Evolutionary conservation across 1,140 invertebrate genomes (phyloP), one percentile per base, ranked within the genome.

Genomic region (Dinothrombium tinctorium): DNA sequence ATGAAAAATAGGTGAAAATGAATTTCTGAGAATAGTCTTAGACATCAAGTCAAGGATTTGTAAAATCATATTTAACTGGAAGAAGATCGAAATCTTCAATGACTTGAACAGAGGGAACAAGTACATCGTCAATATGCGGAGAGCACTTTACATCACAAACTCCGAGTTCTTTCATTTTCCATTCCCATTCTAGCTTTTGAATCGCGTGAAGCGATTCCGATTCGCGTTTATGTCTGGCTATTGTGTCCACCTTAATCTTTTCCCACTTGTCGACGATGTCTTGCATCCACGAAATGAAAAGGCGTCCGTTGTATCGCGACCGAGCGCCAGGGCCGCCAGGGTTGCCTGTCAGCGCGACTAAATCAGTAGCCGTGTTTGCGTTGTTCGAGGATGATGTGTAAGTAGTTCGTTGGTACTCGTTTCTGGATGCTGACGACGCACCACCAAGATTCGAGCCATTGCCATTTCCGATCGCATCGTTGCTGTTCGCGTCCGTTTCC

Each of bases 251-350:
- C 68, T 94, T 95, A 33, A 92, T 89, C 65, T 90, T 92, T 57
- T 92, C 84, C 81, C 86, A 95, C 56, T 95, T 95, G 54, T 94
- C 86, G 56, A 87, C 83, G 2, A 94, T 81, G 61, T 95, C 87
- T 62, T 92, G 86, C 23, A 92, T 57, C 86, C 86, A 94, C 38
- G 82, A 86, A n/a, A 90, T 62, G 54, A 96, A 86, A 32, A 92
- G 65, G 37, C 87, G 63, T 1, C 84, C 86, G 59, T 90, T 94
- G 50, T 89, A 94, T 32, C 87, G 65, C 20, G 80, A 82, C 25
- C 89, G 63, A 4, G 76, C n/a, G 17, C 40, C 41, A 20, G 11
- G 17, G 17, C 19, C 22, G 12, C 24, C 31, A 19, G 26, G 4
- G 11, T 20, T 23, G 12, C 33, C 33, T 3, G 37, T 39, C n/a